Percentiles rank a stretch among this genome's conserved stretches.
phyloP scores from a whole-genome alignment of 1,140 invertebrate genomes.

The Heliothis virescens region DNA sequence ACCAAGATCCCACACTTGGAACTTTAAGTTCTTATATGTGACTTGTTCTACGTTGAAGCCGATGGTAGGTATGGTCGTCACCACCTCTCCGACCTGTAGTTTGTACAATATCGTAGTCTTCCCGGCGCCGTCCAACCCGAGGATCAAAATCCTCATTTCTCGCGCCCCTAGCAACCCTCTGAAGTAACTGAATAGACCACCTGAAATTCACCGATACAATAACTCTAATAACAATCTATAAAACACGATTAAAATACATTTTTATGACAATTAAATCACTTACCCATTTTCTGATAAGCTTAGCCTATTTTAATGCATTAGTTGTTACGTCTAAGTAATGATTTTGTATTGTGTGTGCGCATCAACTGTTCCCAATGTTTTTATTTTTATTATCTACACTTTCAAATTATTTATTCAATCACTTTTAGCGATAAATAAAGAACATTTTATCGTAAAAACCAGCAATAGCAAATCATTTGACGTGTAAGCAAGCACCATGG shows the following conservation, averaged over 20 bases:
- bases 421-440: constrained; percentile 63
- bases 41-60: constrained; percentile 99
- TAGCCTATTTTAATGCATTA: constrained; percentile 77
- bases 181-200: constrained; percentile 98
- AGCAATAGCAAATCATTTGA: constrained; percentile 73
- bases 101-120: constrained; percentile 99
- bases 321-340: constrained; percentile 72
- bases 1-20: constrained; percentile 99
- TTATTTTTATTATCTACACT: constrained; percentile 51
- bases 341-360: constrained; percentile 57
- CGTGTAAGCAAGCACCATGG: constrained; percentile 81
- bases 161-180: constrained; percentile 95
- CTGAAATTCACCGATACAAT: constrained; percentile 85
- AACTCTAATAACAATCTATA: background rate
- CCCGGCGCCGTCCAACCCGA: constrained; percentile 98
- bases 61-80: constrained; percentile 99
- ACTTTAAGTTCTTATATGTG: constrained; percentile 98
- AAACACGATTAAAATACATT: constrained; percentile 29
- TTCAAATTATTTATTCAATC: constrained; percentile 50
- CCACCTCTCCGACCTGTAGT: constrained; percentile 99
- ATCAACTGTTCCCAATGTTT: constrained; percentile 60
- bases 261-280: constrained; percentile 60
- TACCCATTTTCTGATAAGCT: constrained; percentile 80
- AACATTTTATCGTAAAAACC: constrained; percentile 71
- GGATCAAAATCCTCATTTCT: constrained; percentile 99